A percentile compares a stretch with the other conserved stretches of the same genome.
These are phyloP conservation scores for Podarcis muralis DNA, from an alignment of 2,113 vertebrate species.

Conservation along the genomic window DNA sequence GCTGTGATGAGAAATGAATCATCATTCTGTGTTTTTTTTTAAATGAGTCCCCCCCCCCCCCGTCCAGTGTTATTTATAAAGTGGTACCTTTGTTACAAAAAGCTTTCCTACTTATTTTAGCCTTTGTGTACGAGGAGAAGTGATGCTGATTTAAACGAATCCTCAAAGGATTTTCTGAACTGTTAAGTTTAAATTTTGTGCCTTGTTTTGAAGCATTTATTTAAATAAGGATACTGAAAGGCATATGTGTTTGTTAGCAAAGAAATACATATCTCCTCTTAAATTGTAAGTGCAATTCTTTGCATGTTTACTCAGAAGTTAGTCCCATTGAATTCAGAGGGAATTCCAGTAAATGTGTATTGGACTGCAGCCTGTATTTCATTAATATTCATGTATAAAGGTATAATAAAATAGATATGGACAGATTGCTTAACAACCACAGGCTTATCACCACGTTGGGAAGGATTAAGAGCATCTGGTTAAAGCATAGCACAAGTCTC, in stretches of 20 bases:
- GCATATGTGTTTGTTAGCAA: background rate
- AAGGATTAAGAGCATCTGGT: background rate
- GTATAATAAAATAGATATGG: fast-evolving
- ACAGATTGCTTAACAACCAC: fast-evolving
- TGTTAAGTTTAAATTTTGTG: slow-evolving; percentile 67
- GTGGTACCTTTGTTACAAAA: slow-evolving; percentile 66
- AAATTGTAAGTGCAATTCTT: background rate
- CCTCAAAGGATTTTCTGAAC: slow-evolving; percentile 40
- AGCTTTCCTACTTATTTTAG: slow-evolving; percentile 46
- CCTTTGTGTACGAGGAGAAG: slow-evolving; percentile 36
- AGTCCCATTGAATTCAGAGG: background rate
- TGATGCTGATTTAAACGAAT: slow-evolving; percentile 24
- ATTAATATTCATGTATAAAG: background rate
- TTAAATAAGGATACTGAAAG: background rate
- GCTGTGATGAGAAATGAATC: slow-evolving; percentile 19
- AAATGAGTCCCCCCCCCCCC: slow-evolving; percentile 14
- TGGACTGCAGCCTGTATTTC: background rate
- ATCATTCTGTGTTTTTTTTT: slow-evolving; percentile 17
- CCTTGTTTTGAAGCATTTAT: slow-evolving; percentile 65
- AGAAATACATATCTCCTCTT: background rate
- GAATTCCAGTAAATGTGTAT: background rate
- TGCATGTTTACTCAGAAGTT: background rate
- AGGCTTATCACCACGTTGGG: background rate
- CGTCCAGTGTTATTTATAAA: slow-evolving; percentile 55
- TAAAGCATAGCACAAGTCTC: background rate